These are phyloP conservation scores for Laticauda colubrina DNA, from an alignment of 2,113 vertebrate species.

Conservation along the genomic window DNA sequence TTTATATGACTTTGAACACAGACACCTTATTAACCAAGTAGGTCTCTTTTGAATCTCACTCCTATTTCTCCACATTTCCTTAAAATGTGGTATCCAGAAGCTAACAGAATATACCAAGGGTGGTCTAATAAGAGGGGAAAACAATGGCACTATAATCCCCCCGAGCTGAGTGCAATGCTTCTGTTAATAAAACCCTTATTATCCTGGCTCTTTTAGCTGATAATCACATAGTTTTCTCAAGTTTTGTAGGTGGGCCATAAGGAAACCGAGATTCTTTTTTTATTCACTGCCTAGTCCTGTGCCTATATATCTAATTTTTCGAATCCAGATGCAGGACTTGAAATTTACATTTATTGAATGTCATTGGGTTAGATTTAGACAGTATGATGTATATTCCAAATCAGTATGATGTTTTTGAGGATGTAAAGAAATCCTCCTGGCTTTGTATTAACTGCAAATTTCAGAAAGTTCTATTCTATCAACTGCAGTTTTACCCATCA, in stretches of 20 bases:
- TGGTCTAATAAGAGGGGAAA: background rate
- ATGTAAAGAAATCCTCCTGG: background rate
- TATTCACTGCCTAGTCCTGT: background rate
- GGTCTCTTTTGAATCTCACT: background rate
- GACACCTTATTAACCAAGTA: background rate
- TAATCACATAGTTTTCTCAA: background rate
- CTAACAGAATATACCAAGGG: background rate
- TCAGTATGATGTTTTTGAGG: background rate
- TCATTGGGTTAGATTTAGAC: background rate
- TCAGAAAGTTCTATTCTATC: background rate
- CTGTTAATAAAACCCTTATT: background rate
- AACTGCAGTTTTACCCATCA: background rate
- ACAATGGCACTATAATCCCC: background rate
- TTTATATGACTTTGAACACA: background rate
- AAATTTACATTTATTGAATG: background rate
- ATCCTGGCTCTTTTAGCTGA: background rate
- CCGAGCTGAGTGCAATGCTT: background rate
- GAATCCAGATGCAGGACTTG: background rate
- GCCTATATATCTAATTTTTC: background rate
- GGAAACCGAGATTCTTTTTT: background rate
- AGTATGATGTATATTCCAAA: background rate
- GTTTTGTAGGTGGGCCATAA: background rate
- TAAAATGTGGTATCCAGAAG: background rate
- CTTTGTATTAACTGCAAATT: background rate
- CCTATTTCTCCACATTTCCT: background rate